Evolutionary conservation across 2,797 vertebrate genomes (phyloP), one percentile per base, ranked within the genome.

Genomic region (Eulemur mongoz): DNA sequence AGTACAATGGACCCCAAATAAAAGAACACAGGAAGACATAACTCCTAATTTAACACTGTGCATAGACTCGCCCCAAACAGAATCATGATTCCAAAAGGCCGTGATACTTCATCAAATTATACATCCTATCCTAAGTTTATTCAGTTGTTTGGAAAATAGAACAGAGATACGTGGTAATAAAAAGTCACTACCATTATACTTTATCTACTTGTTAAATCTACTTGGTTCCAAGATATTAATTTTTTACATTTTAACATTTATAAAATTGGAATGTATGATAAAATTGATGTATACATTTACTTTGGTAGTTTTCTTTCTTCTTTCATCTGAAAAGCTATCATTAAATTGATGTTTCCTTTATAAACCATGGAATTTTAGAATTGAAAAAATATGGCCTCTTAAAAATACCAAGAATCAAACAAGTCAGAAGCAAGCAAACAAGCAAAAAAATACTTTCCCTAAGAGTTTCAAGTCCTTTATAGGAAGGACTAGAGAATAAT

Each of bases 311-410:
- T 82, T 48, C 40, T 81, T 69, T 69, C 48, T 80, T 91, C 43
- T 93, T 76, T 54, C 15, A 57, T 0, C 22, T 57, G 38, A 45
- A 91, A 59, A 86, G 7, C 73, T 73, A 7, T 87, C 65, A 70
- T 57, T 79, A 93, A 87, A 80, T 59, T 50, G 82, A 2, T 86
- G 6, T 78, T 95, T 97, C 63, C 25, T 92, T 89, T 93, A 48
- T 81, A 63, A 69, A 57, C 17, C 7, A 50, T 45, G 48, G n/a
- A 45, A n/a, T 52, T 6, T 54, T 89, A 76, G 69, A 86, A 80
- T 67, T 72, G 38, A 93, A 76, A 30, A 88, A 76, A 63, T 86
- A 93, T 17, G 8, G 12, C n/a, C 57, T 82, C 22, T 95, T 95
- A 67, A 89, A 63, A 73, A 84, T 65, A 79, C 15, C 63, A 76